Percentiles rank a stretch among this genome's conserved stretches.
These are phyloP conservation scores for Nannobrachium achirus DNA, from an alignment of 2,113 vertebrate species.

Conservation along the genomic window DNA sequence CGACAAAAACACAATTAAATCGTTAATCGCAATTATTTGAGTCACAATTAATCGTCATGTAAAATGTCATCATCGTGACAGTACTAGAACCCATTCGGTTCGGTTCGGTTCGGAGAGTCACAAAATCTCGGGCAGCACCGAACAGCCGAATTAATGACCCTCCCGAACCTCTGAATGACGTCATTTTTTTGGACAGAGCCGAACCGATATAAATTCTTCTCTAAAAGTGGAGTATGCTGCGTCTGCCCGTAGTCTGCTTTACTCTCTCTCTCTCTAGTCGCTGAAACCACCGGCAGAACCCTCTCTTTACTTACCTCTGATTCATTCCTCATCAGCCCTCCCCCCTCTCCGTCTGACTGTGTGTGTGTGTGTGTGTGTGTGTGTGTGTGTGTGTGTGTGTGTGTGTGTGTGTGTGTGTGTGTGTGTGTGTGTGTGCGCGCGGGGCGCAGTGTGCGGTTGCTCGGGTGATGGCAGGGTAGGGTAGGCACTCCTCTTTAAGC, in stretches of 20 bases:
- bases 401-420: conserved; percentile 21
- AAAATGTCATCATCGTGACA: too few relatives aligned
- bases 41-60: too few relatives aligned
- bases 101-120: too few relatives aligned
- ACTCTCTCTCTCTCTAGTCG: conserved; percentile 37
- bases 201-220: too few relatives aligned
- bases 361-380: conserved; percentile 26
- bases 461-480: conserved; percentile 77
- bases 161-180: too few relatives aligned
- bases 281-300: conserved; percentile 61
- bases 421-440: conserved; percentile 59
- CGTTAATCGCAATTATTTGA: too few relatives aligned
- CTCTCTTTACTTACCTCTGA: conserved; percentile 52
- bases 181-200: too few relatives aligned
- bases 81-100: too few relatives aligned
- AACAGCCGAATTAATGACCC: too few relatives aligned
- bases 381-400: conserved; percentile 24
- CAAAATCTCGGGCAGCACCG: too few relatives aligned
- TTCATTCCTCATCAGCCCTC: conserved; percentile 44
- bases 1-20: too few relatives aligned
- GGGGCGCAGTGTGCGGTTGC: conserved; percentile 72
- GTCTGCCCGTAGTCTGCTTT: conserved; percentile 46
- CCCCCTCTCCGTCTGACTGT: not conserved
- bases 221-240: too few relatives aligned
- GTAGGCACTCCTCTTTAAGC: conserved; percentile 76